Evolutionary conservation across 2,113 vertebrate species (phyloP).

Genomic region (Oncorhynchus tshawytscha): DNA sequence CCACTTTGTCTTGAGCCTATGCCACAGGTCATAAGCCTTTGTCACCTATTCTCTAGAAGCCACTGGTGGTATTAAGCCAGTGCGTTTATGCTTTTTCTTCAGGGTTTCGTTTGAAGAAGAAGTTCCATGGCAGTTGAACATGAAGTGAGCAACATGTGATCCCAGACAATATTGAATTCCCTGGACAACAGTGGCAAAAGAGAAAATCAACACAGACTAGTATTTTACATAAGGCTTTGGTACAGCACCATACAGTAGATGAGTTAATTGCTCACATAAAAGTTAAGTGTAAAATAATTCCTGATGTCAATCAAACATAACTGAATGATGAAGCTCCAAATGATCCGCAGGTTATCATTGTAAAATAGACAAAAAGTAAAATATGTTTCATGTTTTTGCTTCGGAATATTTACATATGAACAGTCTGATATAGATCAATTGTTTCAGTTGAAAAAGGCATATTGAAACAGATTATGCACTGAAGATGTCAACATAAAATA

Average conservation of each 20-base stretch:
- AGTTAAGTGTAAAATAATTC: constrained; percentile 67
- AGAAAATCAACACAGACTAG: constrained; percentile 70
- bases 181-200: constrained; percentile 71
- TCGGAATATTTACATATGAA: constrained; percentile 71
- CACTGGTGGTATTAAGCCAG: constrained; percentile 48
- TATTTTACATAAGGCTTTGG: constrained; percentile 81
- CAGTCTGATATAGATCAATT: constrained; percentile 40
- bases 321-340: constrained; percentile 54
- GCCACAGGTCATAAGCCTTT: background rate
- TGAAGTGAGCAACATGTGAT: constrained; percentile 66
- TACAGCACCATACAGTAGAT: constrained; percentile 80
- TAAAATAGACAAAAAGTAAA: constrained; percentile 42
- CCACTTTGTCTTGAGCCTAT: background rate
- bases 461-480: constrained; percentile 57
- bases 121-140: constrained; percentile 69
- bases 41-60: constrained; percentile 33
- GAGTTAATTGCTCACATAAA: constrained; percentile 72
- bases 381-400: constrained; percentile 40
- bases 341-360: constrained; percentile 56
- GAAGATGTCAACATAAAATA: constrained; percentile 53
- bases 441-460: constrained; percentile 39
- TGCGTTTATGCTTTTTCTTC: constrained; percentile 41
- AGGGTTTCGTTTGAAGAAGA: constrained; percentile 53
- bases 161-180: constrained; percentile 65
- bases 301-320: constrained; percentile 66